A percentile compares a stretch with the other conserved stretches of the same genome.
Conservation (phyloP, 2,113 vertebrate species). For the Mionectes macconnelli region DNA sequence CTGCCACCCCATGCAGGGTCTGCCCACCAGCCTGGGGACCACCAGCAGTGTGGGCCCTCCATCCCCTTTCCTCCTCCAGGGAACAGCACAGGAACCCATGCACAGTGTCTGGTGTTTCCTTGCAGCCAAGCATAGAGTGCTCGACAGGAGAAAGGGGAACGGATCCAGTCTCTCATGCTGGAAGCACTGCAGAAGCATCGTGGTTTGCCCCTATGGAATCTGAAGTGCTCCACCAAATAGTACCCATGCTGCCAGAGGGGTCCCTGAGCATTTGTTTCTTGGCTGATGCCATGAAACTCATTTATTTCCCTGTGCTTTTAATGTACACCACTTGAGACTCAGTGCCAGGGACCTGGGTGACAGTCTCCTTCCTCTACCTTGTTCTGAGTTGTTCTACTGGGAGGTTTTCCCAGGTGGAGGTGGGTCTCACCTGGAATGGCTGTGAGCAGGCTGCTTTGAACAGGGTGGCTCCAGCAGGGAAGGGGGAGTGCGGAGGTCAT, state of each 20-base stretch:
- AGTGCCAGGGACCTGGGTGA: background rate
- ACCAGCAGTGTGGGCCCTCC: background rate
- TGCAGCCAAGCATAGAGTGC: fast-evolving
- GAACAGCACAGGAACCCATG: background rate
- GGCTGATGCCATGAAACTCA: background rate
- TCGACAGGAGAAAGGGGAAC: fast-evolving
- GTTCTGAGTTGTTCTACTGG: background rate
- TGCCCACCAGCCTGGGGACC: background rate
- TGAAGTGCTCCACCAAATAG: background rate
- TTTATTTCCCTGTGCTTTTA: background rate
- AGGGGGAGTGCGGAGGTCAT: fast-evolving
- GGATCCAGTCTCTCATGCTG: background rate
- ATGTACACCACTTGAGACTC: fast-evolving
- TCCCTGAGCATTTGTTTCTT: background rate
- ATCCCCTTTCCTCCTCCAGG: background rate
- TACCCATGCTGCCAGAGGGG: background rate
- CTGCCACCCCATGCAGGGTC: background rate
- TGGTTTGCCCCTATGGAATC: background rate
- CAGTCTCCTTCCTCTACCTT: background rate
- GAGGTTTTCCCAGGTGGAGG: background rate
- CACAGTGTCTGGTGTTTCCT: background rate
- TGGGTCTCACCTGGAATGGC: background rate
- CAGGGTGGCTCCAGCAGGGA: background rate
- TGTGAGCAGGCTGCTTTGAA: background rate
- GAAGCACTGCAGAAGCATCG: background rate